Base-by-base conservation (phyloP, 2,797 vertebrate genomes). In the Sylvia borin region DNA sequence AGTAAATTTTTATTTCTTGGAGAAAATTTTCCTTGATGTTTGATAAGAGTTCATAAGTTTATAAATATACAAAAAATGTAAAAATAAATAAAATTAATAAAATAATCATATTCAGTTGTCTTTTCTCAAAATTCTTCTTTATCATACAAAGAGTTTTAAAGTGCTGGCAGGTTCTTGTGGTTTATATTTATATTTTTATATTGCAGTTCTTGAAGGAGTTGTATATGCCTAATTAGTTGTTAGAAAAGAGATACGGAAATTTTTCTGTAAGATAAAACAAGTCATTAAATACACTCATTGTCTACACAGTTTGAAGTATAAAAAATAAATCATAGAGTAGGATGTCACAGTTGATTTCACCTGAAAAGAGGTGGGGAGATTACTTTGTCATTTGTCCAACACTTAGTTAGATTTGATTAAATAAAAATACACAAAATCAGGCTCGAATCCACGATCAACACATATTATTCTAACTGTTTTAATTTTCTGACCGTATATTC, bases 371-470 rank as follows among this genome's bases (percentile, higher is more conserved):
- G 11, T 47, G 32, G 10, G 8, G 21, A 82, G 16, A 29, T 62
- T 93, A 11, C 26, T 85, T 92, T 22, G 79, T 90, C n/a, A 53
- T 62, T 72, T 11, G 2, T 75, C 16, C 27, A 87, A 42, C 25
- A 11, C 82, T 72, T 88, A 72, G 36, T 15, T 83, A 82, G 70
- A 91, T 67, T 85, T 29, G 18, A 43, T 85, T 58, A 94, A 64
- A 73, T 70, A 47, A 96, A 92, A 95, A 79, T 83, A 86, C 76
- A 77, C 32, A 91, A 90, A 95, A 93, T 82, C 78, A 88, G 42
- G 48, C 83, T 92, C 4, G 8, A 57, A 67, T 85, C 72, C 91
- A 97, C 96, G 29, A 82, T 74, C 31, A 95, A 90, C 75, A 87
- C 67, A 71, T 83, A 24, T 82, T 38, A 72, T 61, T 86, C 65